Conservation (phyloP, 1,140 invertebrate species). For the Drosophila santomea region DNA sequence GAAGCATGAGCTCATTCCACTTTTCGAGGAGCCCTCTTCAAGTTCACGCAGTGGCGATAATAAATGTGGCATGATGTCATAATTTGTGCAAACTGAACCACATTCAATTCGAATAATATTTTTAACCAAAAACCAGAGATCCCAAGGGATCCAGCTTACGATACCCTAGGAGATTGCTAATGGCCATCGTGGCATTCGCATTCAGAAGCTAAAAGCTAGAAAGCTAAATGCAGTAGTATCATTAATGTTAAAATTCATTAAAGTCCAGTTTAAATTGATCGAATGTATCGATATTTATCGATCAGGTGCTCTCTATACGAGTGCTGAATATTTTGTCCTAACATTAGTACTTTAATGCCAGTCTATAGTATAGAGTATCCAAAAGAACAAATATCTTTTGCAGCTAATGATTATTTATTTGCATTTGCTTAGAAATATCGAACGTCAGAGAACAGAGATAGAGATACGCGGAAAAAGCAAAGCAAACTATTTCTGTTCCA, state of each 20-base stretch:
- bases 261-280: not conserved
- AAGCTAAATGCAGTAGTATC: too few species aligned
- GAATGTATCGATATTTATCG: too few species aligned
- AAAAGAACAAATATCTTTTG: not conserved
- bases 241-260: too few species aligned
- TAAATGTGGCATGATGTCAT: slow-evolving; percentile 76
- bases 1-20: slow-evolving; percentile 25
- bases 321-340: too few species aligned
- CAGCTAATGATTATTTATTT: slow-evolving; percentile 17
- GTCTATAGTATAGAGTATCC: too few species aligned
- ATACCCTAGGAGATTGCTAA: slow-evolving; percentile 1
- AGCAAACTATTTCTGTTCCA: slow-evolving; percentile 15
- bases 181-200: not conserved
- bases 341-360: too few species aligned
- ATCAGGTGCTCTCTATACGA: too few species aligned
- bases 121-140: not conserved
- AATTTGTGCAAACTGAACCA: slow-evolving; percentile 54
- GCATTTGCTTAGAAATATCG: slow-evolving; percentile 14
- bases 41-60: slow-evolving; percentile 73
- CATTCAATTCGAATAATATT: slow-evolving; percentile 1
- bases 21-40: slow-evolving; percentile 48
- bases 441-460: not conserved
- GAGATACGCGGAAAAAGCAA: not conserved
- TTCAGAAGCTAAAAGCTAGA: not conserved
- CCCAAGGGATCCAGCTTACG: not conserved